Conservation (phyloP, 2,888 invertebrate genomes). For the Vanessa cardui region DNA sequence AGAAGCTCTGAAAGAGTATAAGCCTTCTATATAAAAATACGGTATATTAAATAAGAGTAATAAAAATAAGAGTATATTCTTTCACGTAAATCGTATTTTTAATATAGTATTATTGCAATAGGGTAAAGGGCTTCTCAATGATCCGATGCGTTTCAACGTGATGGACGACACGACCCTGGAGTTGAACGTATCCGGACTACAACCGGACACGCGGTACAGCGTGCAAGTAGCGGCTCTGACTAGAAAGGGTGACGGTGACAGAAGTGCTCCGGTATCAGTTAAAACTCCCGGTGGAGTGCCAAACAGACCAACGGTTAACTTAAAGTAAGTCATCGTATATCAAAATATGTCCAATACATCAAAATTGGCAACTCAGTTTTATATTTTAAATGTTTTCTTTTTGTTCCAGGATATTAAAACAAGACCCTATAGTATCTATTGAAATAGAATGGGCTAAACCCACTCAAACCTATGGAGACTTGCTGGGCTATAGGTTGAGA, state of each 20-base stretch:
- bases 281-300: slow-evolving; percentile 97
- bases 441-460: slow-evolving; percentile 97
- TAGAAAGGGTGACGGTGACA: slow-evolving; percentile 97
- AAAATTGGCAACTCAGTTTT: not conserved
- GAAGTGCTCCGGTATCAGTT: slow-evolving; percentile 92
- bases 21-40: too few species aligned
- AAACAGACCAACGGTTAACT: slow-evolving; percentile 89
- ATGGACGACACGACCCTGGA: slow-evolving; percentile 90
- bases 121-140: slow-evolving; percentile 91
- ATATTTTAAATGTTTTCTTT: slow-evolving; percentile 28
- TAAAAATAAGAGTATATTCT: not conserved
- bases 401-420: slow-evolving; percentile 88
- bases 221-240: slow-evolving; percentile 98
- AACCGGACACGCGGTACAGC: slow-evolving; percentile 97
- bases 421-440: slow-evolving; percentile 93
- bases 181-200: slow-evolving; percentile 93
- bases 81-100: not conserved
- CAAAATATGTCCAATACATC: not conserved
- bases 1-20: too few species aligned
- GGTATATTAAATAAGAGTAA: too few species aligned
- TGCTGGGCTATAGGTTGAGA: slow-evolving; percentile 92
- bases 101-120: slow-evolving; percentile 49
- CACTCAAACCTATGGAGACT: slow-evolving; percentile 92
- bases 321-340: slow-evolving; percentile 84
- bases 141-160: slow-evolving; percentile 93